Percentiles rank a stretch among this genome's conserved stretches.
Evolutionary conservation across 2,797 vertebrate genomes (phyloP).

Genomic region (Steatocranus sp.): DNA sequence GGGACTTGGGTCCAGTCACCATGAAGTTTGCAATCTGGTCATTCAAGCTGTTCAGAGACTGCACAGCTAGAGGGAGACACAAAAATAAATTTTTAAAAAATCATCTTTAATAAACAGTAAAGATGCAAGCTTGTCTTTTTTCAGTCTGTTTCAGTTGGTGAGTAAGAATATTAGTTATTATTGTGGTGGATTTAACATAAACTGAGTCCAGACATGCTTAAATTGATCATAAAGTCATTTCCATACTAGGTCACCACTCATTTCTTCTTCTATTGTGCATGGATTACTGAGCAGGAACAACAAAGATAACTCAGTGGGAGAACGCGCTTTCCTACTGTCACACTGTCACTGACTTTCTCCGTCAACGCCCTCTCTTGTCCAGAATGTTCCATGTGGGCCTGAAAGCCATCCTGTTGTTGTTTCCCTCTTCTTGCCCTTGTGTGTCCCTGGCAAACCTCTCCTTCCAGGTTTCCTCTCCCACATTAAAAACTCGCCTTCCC

Average conservation of each 20-base stretch:
- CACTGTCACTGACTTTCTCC: conserved; percentile 38
- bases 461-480: conserved; percentile 58
- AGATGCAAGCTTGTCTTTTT: not conserved
- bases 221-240: not conserved
- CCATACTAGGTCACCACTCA: not conserved
- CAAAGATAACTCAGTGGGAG: conserved; percentile 25
- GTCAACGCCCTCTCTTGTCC: conserved; percentile 34
- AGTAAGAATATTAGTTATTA: not conserved
- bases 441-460: conserved; percentile 51
- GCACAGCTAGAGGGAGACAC: conserved; percentile 76
- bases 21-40: conserved; percentile 93
- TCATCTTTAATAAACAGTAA: not conserved
- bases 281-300: conserved; percentile 5
- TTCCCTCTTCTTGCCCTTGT: conserved; percentile 52
- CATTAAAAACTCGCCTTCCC: conserved; percentile 29
- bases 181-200: not conserved
- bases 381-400: conserved; percentile 58
- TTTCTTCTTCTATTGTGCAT: not conserved
- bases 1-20: conserved; percentile 78
- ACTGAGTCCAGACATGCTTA: not conserved
- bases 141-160: not conserved
- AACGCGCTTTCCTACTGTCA: conserved; percentile 37
- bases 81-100: not conserved
- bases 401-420: conserved; percentile 71
- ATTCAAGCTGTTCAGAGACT: conserved; percentile 88